Percentiles rank a stretch among this genome's conserved stretches.
Evolutionary conservation across 1,140 invertebrate species (phyloP).

Genomic region (Tetramorium parvispinum): DNA sequence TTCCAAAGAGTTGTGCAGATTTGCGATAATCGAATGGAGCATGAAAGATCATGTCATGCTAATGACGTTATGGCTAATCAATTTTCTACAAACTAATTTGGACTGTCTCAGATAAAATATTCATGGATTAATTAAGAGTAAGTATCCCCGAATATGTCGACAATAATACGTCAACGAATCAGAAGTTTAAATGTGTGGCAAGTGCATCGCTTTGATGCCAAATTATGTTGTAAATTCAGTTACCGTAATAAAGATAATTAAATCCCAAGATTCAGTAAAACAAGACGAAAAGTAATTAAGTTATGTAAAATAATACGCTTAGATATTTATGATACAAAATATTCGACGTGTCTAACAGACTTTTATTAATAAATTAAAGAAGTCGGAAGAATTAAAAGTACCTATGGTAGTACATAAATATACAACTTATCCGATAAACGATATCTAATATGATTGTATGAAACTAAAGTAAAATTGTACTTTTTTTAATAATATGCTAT

Average conservation of each 20-base stretch:
- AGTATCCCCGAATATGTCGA: slow-evolving; percentile 42
- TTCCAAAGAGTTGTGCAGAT: not conserved
- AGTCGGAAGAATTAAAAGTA: not conserved
- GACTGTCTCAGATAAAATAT: slow-evolving; percentile 42
- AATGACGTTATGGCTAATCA: slow-evolving; percentile 36
- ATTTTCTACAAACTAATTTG: slow-evolving; percentile 40
- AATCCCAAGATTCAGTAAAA: slow-evolving; percentile 41
- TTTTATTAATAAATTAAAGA: slow-evolving; percentile 10
- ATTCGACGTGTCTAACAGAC: not conserved
- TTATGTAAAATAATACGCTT: not conserved
- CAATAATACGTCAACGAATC: slow-evolving; percentile 41
- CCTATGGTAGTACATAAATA: not conserved
- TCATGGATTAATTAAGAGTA: slow-evolving; percentile 34
- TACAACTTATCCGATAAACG: not conserved
- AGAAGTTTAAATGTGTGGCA: slow-evolving; percentile 18
- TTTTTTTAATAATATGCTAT: not conserved
- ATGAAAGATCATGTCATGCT: slow-evolving; percentile 39
- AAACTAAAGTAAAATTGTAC: slow-evolving; percentile 7
- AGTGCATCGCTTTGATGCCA: slow-evolving; percentile 31
- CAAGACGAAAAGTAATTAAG: slow-evolving; percentile 10
- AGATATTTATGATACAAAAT: not conserved
- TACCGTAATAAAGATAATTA: slow-evolving; percentile 38
- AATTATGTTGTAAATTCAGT: slow-evolving; percentile 36
- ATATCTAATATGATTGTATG: not conserved
- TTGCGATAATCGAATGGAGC: slow-evolving; percentile 28